Conservation (phyloP, 2,797 vertebrate genomes). For the Trichosurus vulpecula region DNA sequence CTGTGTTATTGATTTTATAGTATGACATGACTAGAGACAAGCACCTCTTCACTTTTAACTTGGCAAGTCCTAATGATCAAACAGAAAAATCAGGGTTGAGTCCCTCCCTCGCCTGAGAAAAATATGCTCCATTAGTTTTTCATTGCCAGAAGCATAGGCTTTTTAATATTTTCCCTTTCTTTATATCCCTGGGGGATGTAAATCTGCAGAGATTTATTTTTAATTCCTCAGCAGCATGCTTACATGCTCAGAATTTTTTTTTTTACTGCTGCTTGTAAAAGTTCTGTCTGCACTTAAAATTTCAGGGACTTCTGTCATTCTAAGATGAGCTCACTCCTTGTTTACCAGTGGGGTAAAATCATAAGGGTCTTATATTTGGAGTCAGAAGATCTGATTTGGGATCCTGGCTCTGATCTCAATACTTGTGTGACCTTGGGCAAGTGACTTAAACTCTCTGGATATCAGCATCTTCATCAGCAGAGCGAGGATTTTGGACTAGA, state of each 20-base stretch:
- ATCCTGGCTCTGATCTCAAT: not conserved
- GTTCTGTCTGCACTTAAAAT: constrained; percentile 64
- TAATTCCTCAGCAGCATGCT: constrained; percentile 79
- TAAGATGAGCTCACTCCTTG: constrained; percentile 64
- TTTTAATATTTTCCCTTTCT: constrained; percentile 78
- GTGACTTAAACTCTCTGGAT: not conserved
- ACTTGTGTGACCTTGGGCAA: not conserved
- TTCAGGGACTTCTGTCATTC: constrained; percentile 70
- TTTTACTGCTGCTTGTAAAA: constrained; percentile 73
- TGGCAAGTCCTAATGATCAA: not conserved
- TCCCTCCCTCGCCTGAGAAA: constrained; percentile 47
- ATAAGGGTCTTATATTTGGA: not conserved
- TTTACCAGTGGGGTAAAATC: constrained; percentile 49
- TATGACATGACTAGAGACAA: not conserved
- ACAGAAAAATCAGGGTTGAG: constrained; percentile 41
- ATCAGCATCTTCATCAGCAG: not conserved
- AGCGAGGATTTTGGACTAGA: not conserved
- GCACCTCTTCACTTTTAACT: not conserved
- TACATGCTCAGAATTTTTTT: constrained; percentile 72
- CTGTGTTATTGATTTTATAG: not conserved
- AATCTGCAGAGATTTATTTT: constrained; percentile 81
- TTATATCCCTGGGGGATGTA: constrained; percentile 79
- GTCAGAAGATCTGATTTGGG: not conserved
- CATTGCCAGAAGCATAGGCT: constrained; percentile 77
- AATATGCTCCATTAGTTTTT: constrained; percentile 80